phyloP scores from a whole-genome alignment of 2,797 vertebrate species.

The Liasis olivaceus region DNA sequence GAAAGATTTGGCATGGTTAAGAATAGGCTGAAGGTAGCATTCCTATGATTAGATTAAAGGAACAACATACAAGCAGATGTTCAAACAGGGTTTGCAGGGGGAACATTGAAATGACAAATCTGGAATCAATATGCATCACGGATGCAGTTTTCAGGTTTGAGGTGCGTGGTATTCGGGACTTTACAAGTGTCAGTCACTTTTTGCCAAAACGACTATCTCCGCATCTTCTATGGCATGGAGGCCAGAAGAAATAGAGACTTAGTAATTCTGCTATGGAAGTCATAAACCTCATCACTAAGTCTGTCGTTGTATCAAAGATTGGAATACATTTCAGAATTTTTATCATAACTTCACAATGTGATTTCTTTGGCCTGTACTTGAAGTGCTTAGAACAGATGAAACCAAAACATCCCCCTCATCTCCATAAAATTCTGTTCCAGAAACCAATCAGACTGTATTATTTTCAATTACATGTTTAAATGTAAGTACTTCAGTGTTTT shows the following conservation, averaged over 20 bases:
- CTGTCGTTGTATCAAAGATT: slow-evolving; percentile 27
- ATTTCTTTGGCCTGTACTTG: background rate
- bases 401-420: background rate
- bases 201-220: slow-evolving; percentile 55
- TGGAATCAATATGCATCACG: accelerated
- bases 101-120: background rate
- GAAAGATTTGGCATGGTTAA: background rate
- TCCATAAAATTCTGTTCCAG: background rate
- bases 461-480: slow-evolving; percentile 9
- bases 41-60: background rate
- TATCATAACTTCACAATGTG: background rate
- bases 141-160: background rate
- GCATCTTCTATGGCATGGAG: slow-evolving; percentile 53
- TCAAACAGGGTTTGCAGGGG: background rate
- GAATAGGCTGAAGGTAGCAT: background rate
- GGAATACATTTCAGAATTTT: slow-evolving; percentile 33
- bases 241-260: slow-evolving; percentile 48
- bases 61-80: background rate
- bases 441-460: slow-evolving; percentile 7
- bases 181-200: slow-evolving; percentile 60
- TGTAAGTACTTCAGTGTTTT: background rate
- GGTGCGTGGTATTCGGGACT: slow-evolving; percentile 54
- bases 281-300: slow-evolving; percentile 10
- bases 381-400: background rate
- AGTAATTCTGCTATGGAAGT: slow-evolving; percentile 24